Conservation (phyloP, 2,113 vertebrate genomes). For the Oryzias woworae region DNA sequence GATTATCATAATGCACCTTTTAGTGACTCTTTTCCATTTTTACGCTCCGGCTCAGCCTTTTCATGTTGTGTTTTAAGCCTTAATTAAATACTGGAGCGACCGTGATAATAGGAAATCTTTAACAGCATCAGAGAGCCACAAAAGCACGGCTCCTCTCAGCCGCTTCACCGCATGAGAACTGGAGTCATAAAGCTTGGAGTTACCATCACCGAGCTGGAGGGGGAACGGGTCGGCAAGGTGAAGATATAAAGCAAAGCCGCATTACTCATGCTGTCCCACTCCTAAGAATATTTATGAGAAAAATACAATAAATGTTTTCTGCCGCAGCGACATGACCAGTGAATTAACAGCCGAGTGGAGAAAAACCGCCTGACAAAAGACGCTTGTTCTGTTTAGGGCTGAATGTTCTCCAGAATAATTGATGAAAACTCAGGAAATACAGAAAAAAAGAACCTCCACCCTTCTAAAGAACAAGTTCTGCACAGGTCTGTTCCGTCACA, state of each 20-base stretch:
- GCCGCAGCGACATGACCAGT: conserved; percentile 16
- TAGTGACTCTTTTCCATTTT: not conserved
- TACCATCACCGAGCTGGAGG: not conserved
- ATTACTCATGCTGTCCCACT: conserved; percentile 3
- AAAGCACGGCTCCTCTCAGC: not conserved
- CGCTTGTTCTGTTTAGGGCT: too few species aligned
- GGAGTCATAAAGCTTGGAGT: not conserved
- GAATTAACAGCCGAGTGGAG: conserved; percentile 1
- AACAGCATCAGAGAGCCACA: not conserved
- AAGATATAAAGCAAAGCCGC: conserved; percentile 1
- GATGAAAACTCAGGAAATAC: too few species aligned
- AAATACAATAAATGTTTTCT: conserved; percentile 4
- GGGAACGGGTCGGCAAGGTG: not conserved
- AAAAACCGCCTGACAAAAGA: not conserved
- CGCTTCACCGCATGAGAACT: not conserved
- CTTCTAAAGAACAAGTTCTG: too few species aligned
- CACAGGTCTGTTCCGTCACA: too few species aligned
- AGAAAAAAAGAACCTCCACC: too few species aligned
- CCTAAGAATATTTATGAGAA: not conserved
- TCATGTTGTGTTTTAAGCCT: not conserved
- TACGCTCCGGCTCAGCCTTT: not conserved
- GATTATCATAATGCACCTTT: not conserved
- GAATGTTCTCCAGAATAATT: too few species aligned
- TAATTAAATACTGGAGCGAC: not conserved
- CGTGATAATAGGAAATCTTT: not conserved